Base-by-base conservation (phyloP, 1,140 invertebrate species). In the Calliphora vicina region DNA sequence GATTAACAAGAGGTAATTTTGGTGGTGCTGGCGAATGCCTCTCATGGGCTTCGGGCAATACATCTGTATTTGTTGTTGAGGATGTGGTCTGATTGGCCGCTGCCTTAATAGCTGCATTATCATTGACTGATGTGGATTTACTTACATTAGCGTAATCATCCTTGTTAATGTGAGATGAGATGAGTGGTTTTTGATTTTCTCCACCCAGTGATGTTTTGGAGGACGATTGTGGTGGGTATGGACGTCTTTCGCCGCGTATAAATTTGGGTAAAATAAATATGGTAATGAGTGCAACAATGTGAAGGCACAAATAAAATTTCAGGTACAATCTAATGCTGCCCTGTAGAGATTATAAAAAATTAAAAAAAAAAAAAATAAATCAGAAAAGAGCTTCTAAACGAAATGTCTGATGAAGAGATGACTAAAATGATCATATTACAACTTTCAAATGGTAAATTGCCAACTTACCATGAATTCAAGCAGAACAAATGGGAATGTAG, bases 401-500 rank as follows among this genome's bases (percentile, higher is more conserved):
- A n/a, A n/a, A n/a, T n/a, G n/a, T n/a, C n/a, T n/a, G n/a, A n/a
- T n/a, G n/a, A n/a, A n/a, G n/a, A n/a, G n/a, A n/a, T n/a, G n/a
- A n/a, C n/a, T n/a, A n/a, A n/a, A n/a, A n/a, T n/a, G n/a, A n/a
- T n/a, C n/a, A n/a, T n/a, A n/a, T n/a, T n/a, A n/a, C n/a, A n/a
- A n/a, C n/a, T n/a, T n/a, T n/a, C n/a, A n/a, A n/a, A n/a, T n/a
- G n/a, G n/a, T n/a, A n/a, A n/a, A n/a, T n/a, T n/a, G 5, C 20
- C 26, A 26, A 80, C 85, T 86, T 83, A 90, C 90, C 87, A 93
- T 91, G 82, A 98, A 94, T 88, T 98, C 96, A 84, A 98, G 92
- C n/a, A 98, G 87, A 81, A 98, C 93, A 91, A 99, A 98, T 85
- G 96, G 96, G 86, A 97, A 97, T 25, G 96, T 96, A 29, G 96